Evolutionary conservation across 1,140 invertebrate genomes (phyloP), one percentile per base, ranked within the genome.

Genomic region (Drosophila simulans): DNA sequence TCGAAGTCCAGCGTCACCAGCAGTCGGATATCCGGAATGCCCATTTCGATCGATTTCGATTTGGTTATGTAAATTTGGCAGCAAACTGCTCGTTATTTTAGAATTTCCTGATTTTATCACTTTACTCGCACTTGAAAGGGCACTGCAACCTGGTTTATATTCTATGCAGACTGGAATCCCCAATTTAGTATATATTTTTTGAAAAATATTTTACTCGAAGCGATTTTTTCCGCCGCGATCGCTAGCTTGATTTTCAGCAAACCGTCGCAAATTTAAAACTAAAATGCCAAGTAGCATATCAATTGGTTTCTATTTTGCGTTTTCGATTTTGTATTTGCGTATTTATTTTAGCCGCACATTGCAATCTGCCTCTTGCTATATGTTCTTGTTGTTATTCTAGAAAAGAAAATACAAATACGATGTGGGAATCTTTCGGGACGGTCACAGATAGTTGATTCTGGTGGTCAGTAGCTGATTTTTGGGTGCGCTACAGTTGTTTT

Each of bases 1-100:
- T 98, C 97, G 88, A 97, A 98, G 74, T 98, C 97, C 12, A 97
- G 95, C 48, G 96, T 96, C 35, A 97, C 94, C 43, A 92, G 51
- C 56, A 96, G 93, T 91, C 93, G 88, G 45, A 94, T 93, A 71
- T 95, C 94, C 64, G 94, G 94, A 40, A 93, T 92, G 56, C 94
- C 94, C 95, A 95, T 95, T 46, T 60, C 45, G 31, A 46, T 53
- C 12, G 31, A 11, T 2, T 52, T 68, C 56, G 77, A 42, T 55
- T 52, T 64, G 13, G 34, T 54, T 68, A 68, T 68, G 60, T 68
- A 68, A 68, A 68, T 43, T 52, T 35, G 12, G 22, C 37, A 12
- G 1, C n/a, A 4, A 20, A n/a, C 8, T 34, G 34, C 34, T 40
- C n/a, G 46, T 27, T 80, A 65, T 76, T 80, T 12, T 70, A 80